Base-by-base conservation (phyloP, 2,888 invertebrate species). In the Choristoneura rosaceana region DNA sequence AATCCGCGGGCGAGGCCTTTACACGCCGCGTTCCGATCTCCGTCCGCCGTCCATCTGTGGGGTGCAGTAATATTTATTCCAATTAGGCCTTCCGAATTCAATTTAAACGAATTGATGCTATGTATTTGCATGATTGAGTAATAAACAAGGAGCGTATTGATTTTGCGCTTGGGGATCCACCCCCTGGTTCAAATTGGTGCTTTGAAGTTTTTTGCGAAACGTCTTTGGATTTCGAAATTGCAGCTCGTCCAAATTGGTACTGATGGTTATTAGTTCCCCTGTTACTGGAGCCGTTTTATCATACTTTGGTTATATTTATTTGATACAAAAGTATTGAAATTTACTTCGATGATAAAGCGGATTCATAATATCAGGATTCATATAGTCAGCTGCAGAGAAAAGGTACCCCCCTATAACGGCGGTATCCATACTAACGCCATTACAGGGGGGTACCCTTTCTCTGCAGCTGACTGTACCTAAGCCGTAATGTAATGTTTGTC, bases 1-100 rank as follows among this genome's bases (percentile, higher is more conserved):
- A 93, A 93, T 93, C 87, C 87, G 82, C 81, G 78, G 79, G 80
- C 81, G 81, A 81, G 78, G 81, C 82, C 81, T 88, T 89, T 89
- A 87, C 83, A 88, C 80, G 76, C 75, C 77, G 80, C 87, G 84
- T 85, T 80, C 83, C 75, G 77, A 74, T 70, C 71, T 75, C 76
- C 77, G 79, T 77, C 68, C 68, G 64, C 64, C 64, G 55, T 62
- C 67, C 67, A 47, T 67, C 73, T 38, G 50, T 71, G 59, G 73
- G 68, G 69, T 52, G 69, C 69, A 73, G 73, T 73, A 62, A 71
- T 67, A 73, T 69, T 69, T 64, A 73, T 73, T 73, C 73, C 69
- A 73, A 73, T 73, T 73, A 73, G 68, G 59, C 73, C 68, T 73
- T 73, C 69, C 69, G 73, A 73, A 73, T 73, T 73, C 73, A 73